Base-by-base conservation (phyloP, 2,113 vertebrate species). In the Alaudala cheleensis region DNA sequence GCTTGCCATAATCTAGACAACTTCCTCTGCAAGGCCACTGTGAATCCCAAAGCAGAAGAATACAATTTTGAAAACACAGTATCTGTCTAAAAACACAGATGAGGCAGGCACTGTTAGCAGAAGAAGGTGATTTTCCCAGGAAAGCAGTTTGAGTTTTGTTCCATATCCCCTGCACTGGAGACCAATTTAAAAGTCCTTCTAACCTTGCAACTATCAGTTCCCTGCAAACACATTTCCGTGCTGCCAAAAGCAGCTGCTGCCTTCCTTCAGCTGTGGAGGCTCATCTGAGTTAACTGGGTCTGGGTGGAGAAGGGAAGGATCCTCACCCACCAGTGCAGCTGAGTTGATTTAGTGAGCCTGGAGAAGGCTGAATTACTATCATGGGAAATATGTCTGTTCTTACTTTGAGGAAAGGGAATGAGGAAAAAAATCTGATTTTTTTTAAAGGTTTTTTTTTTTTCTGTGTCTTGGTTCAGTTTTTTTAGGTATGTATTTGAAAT, bases 131-230 rank as follows among this genome's bases (percentile, higher is more conserved):
- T 80, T 66, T 89, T 84, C 47, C 42, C 47, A 45, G 51, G 45
- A 62, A 91, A 60, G 29, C 4, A 0, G 8, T 74, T 56, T 29
- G 61, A 84, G 53, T 24, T 76, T 78, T 76, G 29, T 90, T 86
- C 78, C 53, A 3, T 53, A 18, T 69, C 28, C 19, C 4, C 2
- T n/a, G 2, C 16, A 17, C 0, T 39, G 18, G 50, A 69, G 58
- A 51, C 50, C 15, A 34, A 0, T 61, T 64, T 58, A 54, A 40
- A 82, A 90, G 53, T 33, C 61, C 49, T 9, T 13, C 44, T 81
- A 89, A 39, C 81, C 69, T 62, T 84, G 56, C 23, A 62, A 0
- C 56, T 66, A 7, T 74, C 37, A 28, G 39, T 34, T 88, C 44
- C 60, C 74, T 45, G 14, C 47, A 70, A 81, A 39, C 33, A 33